phyloP scores from a whole-genome alignment of 2,888 invertebrate genomes.

The Cephus nigrinus region DNA sequence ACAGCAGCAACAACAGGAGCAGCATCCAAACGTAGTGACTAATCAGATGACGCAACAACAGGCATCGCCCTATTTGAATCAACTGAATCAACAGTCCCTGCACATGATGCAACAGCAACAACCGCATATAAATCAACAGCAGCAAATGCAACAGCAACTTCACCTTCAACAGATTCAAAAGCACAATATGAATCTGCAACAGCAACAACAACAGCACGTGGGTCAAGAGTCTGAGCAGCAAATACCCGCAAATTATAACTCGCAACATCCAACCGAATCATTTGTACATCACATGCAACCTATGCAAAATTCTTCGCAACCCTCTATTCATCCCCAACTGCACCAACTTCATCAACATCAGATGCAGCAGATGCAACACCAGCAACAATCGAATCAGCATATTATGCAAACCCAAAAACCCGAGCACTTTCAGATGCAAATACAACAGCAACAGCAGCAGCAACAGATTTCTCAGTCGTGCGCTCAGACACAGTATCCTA shows the following conservation, averaged over 20 bases:
- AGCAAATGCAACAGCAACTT: constrained; percentile 48
- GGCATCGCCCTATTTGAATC: constrained; percentile 50
- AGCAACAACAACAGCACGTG: constrained; percentile 34
- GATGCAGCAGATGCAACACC: constrained; percentile 48
- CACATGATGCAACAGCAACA: constrained; percentile 55
- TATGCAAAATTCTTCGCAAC: constrained; percentile 47
- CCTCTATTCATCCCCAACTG: constrained; percentile 47
- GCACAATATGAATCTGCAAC: constrained; percentile 40
- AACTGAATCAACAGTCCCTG: constrained; percentile 51
- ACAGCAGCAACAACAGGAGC: constrained; percentile 41
- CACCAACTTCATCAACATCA: constrained; percentile 58
- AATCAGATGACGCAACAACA: constrained; percentile 56
- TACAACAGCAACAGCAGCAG: constrained; percentile 67
- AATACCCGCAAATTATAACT: constrained; percentile 40
- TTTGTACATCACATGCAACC: constrained; percentile 54
- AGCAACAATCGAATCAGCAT: constrained; percentile 48
- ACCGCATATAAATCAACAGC: constrained; percentile 29
- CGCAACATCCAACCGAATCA: constrained; percentile 46
- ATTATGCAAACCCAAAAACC: constrained; percentile 41
- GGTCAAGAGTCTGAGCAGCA: constrained; percentile 42
- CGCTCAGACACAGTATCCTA: constrained; percentile 55
- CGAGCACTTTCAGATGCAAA: constrained; percentile 53
- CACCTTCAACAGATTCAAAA: constrained; percentile 56
- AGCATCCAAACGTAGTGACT: constrained; percentile 49
- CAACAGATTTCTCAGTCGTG: constrained; percentile 61